Percentiles rank a stretch among this genome's conserved stretches.
Evolutionary conservation across 2,888 invertebrate species (phyloP).

Genomic region (Eupithecia abbreviata): DNA sequence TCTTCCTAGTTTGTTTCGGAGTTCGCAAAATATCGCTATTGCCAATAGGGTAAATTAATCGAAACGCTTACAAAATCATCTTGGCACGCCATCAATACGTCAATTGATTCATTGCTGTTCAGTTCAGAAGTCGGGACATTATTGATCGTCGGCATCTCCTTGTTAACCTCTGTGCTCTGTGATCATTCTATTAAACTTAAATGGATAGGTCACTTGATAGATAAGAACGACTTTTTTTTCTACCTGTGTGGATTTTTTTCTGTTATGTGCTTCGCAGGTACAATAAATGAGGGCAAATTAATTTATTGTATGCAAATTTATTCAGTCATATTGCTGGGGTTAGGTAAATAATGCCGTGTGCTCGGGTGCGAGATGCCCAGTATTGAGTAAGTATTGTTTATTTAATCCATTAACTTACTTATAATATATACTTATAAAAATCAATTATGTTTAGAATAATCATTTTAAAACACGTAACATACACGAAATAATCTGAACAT

Average conservation of each 20-base stretch:
- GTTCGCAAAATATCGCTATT: not conserved
- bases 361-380: not conserved
- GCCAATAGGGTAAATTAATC: slow-evolving; percentile 13
- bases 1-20: not conserved
- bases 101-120: slow-evolving; percentile 74
- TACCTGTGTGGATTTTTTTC: not conserved
- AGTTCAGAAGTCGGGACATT: slow-evolving; percentile 71
- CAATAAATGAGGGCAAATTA: not conserved
- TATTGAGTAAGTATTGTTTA: not conserved
- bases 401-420: no score
- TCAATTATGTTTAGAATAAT: no score
- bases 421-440: no score
- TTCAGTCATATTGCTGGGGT: not conserved
- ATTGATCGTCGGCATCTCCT: slow-evolving; percentile 71
- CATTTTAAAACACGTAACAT: no score
- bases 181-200: slow-evolving; percentile 64
- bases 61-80: slow-evolving; percentile 48
- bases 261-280: not conserved
- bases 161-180: slow-evolving; percentile 67
- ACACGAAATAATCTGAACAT: not conserved
- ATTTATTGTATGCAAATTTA: not conserved
- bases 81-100: slow-evolving; percentile 56
- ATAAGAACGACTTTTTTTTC: not conserved
- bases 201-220: not conserved
- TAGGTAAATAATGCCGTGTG: not conserved